Base-by-base conservation (phyloP, 2,888 invertebrate genomes). In the Eupeodes luniger region DNA sequence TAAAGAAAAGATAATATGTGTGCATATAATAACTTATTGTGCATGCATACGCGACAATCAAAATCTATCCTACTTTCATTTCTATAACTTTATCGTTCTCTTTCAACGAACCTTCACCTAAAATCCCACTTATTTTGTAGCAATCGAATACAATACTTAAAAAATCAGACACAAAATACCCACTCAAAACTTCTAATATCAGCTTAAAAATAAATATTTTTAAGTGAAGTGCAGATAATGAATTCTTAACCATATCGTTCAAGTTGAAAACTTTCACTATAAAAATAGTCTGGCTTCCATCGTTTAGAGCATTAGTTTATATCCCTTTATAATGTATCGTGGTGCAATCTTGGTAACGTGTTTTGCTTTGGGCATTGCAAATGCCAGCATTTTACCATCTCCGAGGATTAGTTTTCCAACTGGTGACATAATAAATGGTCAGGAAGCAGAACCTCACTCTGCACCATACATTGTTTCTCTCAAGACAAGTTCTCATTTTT, bases 381-480 rank as follows among this genome's bases (percentile, higher is more conserved):
- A 91, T 34, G 92, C 90, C 11, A 90, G 84, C 19, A 85, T 79
- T 36, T n/a, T 91, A 19, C 57, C 85, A 40, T 49, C 12, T 12
- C 34, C 90, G 27, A 78, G 77, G 72, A 91, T 92, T 51, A 91
- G 91, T 82, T 92, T 92, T 19, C 88, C 92, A 44, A 91, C 91
- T 5, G 91, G 91, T 5, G 91, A 91, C 47, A 91, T 93, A 76
- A 92, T 93, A 86, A 93, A 93, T 70, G 93, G 93, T 49, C 90
- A 91, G 34, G 91, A 93, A 36, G 94, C 94, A 0, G 47, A 53
- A 0, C 92, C 93, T 3, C 93, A 94, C 77, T 89, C 93, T 12
- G 94, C 93, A 5, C 94, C 94, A 0, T 94, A 94, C 89, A 94
- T 94, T 62, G 93, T 94, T 7, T 94, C 94, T 1, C 74, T 94